Conservation (phyloP, 2,113 vertebrate species). For the Suricata suricatta region DNA sequence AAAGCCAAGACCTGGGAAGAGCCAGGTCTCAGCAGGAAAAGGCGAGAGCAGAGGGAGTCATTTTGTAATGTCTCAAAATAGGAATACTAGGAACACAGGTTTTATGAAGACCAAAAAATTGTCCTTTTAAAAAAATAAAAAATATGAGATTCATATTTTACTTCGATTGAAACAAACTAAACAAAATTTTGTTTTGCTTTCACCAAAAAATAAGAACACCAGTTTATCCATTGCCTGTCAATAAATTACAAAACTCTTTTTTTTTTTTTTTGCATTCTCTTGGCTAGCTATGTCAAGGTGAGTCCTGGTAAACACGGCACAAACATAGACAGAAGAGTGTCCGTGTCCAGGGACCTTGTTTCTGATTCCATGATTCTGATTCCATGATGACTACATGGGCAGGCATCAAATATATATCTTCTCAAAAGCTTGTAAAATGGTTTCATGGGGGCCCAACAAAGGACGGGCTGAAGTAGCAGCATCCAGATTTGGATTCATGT, state of each 20-base stretch:
- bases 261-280: background rate
- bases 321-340: background rate
- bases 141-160: background rate
- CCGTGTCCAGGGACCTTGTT: background rate
- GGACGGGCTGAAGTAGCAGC: background rate
- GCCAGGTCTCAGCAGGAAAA: background rate
- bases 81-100: background rate
- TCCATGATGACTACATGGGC: background rate
- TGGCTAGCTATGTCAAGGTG: background rate
- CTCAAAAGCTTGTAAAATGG: background rate
- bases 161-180: background rate
- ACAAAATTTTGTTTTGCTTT: background rate
- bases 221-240: background rate
- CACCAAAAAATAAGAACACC: background rate
- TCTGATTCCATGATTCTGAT: background rate
- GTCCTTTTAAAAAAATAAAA: background rate
- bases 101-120: conserved; percentile 17
- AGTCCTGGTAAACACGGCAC: background rate
- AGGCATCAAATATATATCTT: background rate
- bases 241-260: background rate
- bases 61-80: conserved; percentile 49
- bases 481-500: background rate
- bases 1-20: background rate
- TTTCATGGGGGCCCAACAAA: background rate
- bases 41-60: background rate